Evolutionary conservation across 2,888 invertebrate species (phyloP).

Genomic region (Folsomia manolachei): DNA sequence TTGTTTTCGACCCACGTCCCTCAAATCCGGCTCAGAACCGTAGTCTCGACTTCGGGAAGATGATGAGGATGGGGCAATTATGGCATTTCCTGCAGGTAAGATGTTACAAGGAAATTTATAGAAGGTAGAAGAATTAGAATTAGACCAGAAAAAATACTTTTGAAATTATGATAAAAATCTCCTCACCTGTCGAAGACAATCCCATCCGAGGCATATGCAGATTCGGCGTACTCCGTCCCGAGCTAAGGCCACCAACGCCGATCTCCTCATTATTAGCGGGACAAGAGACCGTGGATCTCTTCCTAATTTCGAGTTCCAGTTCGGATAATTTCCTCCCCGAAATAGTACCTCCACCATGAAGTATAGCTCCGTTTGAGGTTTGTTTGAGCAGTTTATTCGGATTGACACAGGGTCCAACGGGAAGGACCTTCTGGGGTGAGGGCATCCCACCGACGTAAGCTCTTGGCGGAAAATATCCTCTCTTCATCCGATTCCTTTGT

Average conservation of each 20-base stretch:
- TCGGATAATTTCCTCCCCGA: conserved; percentile 63
- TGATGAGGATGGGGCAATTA: too few relatives aligned
- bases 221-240: conserved; percentile 45
- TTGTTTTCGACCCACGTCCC: conserved; percentile 51
- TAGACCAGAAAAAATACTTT: not conserved
- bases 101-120: too few relatives aligned
- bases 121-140: too few relatives aligned
- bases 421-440: conserved; percentile 47
- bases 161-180: not conserved
- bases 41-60: conserved; percentile 55
- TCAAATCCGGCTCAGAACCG: conserved; percentile 72
- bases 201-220: conserved; percentile 12
- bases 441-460: conserved; percentile 36
- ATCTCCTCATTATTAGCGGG: conserved; percentile 23
- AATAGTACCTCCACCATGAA: conserved; percentile 79
- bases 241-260: conserved; percentile 26
- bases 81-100: too few relatives aligned
- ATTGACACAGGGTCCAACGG: conserved; percentile 36
- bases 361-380: conserved; percentile 78
- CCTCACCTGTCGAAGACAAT: not conserved
- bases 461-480: conserved; percentile 45
- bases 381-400: conserved; percentile 67
- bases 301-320: conserved; percentile 31
- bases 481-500: conserved; percentile 45
- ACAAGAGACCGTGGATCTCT: conserved; percentile 38